These are phyloP conservation scores for Nematostella vectensis DNA, from an alignment of 92 coral and sea anemone genomes.

Conservation along the genomic window DNA sequence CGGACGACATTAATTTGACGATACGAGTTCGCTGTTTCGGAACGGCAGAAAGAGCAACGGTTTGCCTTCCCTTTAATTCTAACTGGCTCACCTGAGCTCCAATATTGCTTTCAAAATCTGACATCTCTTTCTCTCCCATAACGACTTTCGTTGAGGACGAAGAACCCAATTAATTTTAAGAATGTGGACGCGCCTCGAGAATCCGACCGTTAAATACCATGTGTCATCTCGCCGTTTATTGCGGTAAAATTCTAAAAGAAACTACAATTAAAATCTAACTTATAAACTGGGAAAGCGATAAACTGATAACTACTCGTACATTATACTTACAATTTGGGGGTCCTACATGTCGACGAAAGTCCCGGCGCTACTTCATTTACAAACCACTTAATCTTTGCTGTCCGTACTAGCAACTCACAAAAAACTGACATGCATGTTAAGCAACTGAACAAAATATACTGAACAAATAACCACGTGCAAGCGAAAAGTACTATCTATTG, in stretches of 20 bases:
- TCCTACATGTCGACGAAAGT: no score
- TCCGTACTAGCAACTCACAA: no score
- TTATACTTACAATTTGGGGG: neutral
- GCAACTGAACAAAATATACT: no score
- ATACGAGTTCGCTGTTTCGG: conserved; percentile 24
- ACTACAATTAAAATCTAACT: neutral
- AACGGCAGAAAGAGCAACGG: conserved; percentile 33
- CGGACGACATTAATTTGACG: conserved; percentile 22
- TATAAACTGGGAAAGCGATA: neutral
- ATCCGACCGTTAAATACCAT: neutral
- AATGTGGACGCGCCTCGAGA: neutral
- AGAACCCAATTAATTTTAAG: neutral
- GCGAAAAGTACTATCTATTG: no score
- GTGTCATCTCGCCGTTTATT: neutral
- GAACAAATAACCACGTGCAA: no score
- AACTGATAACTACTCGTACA: neutral
- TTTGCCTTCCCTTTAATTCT: conserved; percentile 3
- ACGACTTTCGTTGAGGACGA: neutral
- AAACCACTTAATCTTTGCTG: no score
- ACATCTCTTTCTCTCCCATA: no score
- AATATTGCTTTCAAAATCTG: no score
- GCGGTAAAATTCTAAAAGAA: neutral
- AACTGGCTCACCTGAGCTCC: neutral
- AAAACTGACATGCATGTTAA: no score
- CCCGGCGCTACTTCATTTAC: no score